phyloP scores from a whole-genome alignment of 1,140 invertebrate species.

The Formica exsecta region DNA sequence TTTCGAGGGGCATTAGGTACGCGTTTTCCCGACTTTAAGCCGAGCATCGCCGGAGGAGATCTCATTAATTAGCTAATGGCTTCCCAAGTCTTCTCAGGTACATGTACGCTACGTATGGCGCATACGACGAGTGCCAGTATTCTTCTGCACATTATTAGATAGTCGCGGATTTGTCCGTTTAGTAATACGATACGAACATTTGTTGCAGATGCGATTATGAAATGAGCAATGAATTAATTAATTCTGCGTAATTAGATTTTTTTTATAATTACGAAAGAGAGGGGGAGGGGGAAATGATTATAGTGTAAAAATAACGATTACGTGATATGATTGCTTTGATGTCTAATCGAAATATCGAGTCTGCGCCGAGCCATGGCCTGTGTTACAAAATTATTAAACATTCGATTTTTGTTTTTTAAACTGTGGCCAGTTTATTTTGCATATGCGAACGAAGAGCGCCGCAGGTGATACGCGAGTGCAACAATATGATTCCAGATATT shows the following conservation, averaged over 20 bases:
- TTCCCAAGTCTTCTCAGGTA: conserved; percentile 26
- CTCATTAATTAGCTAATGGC: conserved; percentile 71
- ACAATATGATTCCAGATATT: neutral
- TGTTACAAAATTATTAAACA: too few relatives aligned
- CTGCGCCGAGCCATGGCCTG: too few relatives aligned
- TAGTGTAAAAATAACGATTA: neutral
- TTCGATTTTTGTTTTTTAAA: neutral
- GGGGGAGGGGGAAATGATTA: neutral
- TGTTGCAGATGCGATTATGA: neutral
- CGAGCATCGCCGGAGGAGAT: conserved; percentile 55
- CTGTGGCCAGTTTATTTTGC: neutral
- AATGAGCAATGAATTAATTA: neutral
- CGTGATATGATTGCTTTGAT: neutral
- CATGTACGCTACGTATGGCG: neutral
- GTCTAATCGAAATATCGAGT: neutral
- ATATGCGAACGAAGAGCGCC: neutral
- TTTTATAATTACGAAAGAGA: neutral
- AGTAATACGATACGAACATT: neutral
- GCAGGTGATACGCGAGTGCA: neutral
- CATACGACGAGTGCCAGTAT: conserved; percentile 3
- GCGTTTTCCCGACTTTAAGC: conserved; percentile 55
- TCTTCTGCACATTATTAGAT: conserved; percentile 24
- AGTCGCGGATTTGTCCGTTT: neutral
- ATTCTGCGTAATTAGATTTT: neutral
- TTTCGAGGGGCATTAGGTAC: conserved; percentile 55